Base-by-base conservation (phyloP, 2,888 invertebrate species). In the Parasteatoda lunata region DNA sequence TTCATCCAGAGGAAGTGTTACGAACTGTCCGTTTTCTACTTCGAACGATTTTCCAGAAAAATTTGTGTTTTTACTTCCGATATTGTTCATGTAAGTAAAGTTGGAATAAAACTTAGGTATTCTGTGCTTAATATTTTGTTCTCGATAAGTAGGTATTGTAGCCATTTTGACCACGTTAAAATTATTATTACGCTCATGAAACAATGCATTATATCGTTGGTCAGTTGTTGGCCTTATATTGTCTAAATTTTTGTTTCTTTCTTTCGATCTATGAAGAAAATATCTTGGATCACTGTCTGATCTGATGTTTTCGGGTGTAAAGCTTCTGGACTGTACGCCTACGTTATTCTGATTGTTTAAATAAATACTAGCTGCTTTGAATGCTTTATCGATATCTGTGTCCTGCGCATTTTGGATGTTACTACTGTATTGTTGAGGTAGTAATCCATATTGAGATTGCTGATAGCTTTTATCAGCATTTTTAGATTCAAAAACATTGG, bases 121-220 rank as follows among this genome's bases (percentile, higher is more conserved):
- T 59, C 11, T 7, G n/a, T 59, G 9, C 59, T 59, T 59, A 5
- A 59, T 8, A 59, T 59, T 59, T 59, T 9, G 59, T 59, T 9
- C 11, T 59, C 11, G n/a, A 59, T 9, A n/a, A 3, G 9, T 59
- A 8, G n/a, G n/a, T 4, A 13, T 59, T 4, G 9, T 59, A 13
- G 59, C 9, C 4, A 73, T 8, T 65, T 66, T 72, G 7, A 72
- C 51, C 6, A 73, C 47, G 52, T 81, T 81, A 59, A 81, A 69
- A 48, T 81, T 81, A 69, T 81, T 75, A 15, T 75, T 81, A n/a
- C 59, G 73, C 49, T 81, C 81, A 54, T 81, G 81, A 69, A 75
- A 45, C 30, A 81, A 59, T 15, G 81, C 81, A 75, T 81, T 81
- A 75, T 75, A 81, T 49, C 81, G 47, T 30, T 75, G 68, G 64